phyloP scores from a whole-genome alignment of 2,888 invertebrate genomes.

The Rhingia campestris region DNA sequence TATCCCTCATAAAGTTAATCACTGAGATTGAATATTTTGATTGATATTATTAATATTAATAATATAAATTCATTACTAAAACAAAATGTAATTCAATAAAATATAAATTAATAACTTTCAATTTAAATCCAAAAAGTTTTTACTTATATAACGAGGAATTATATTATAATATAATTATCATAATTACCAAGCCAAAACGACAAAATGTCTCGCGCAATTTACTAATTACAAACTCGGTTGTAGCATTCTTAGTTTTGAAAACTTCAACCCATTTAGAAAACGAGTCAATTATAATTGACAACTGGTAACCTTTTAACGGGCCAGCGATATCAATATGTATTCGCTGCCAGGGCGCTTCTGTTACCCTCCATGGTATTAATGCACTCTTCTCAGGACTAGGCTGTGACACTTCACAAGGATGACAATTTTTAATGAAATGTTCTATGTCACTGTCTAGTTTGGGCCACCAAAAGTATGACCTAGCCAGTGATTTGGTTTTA shows the following conservation, averaged over 20 bases:
- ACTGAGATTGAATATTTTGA: too few species aligned
- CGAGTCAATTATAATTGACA: conserved; percentile 40
- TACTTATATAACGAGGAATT: too few species aligned
- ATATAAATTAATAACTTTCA: too few species aligned
- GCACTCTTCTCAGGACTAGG: conserved; percentile 21
- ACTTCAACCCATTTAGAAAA: conserved; percentile 48
- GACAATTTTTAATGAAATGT: conserved; percentile 10
- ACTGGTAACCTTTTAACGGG: conserved; percentile 24
- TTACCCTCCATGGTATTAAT: conserved; percentile 34
- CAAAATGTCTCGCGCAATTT: too few species aligned
- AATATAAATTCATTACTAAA: too few species aligned
- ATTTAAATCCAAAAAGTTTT: too few species aligned
- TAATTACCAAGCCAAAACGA: conserved; percentile 58
- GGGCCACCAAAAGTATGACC: conserved; percentile 43
- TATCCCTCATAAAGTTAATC: too few species aligned
- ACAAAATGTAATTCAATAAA: too few species aligned
- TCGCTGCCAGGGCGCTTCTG: conserved; percentile 35
- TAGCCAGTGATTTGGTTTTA: conserved; percentile 10
- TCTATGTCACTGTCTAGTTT: conserved; percentile 31
- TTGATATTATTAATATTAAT: too few species aligned
- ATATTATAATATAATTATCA: too few species aligned
- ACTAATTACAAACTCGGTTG: conserved; percentile 41
- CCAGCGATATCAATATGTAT: conserved; percentile 43
- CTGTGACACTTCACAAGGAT: conserved; percentile 18
- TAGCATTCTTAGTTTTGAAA: conserved; percentile 49